Percentiles rank a stretch among this genome's conserved stretches.
phyloP scores from a whole-genome alignment of 2,113 vertebrate genomes.

The Lathamus discolor region DNA sequence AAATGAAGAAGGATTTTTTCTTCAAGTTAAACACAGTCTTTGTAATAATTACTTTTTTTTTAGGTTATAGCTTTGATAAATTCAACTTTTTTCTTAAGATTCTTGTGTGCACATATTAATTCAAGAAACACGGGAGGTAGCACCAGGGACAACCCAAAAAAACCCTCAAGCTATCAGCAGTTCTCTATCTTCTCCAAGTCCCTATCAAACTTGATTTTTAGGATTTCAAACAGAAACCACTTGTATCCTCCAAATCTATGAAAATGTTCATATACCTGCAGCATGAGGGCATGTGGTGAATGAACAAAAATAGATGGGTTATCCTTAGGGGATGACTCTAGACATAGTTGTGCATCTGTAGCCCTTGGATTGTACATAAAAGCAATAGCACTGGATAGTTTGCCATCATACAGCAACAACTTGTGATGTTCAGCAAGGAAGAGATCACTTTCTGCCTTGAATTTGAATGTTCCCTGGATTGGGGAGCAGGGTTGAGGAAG shows the following conservation, averaged over 20 bases:
- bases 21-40: not conserved
- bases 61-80: not conserved
- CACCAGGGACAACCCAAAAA: not conserved
- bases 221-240: not conserved
- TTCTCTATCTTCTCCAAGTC: not conserved
- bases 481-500: not conserved
- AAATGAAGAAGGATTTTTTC: not conserved
- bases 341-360: conserved; percentile 96
- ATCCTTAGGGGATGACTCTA: conserved; percentile 97
- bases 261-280: conserved; percentile 84
- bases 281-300: conserved; percentile 98
- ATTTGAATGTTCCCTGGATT: conserved; percentile 91
- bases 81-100: not conserved
- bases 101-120: not conserved
- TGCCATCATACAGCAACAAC: conserved; percentile 91
- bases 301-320: conserved; percentile 96
- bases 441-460: conserved; percentile 96
- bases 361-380: conserved; percentile 96
- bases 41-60: not conserved
- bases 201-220: not conserved
- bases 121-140: not conserved
- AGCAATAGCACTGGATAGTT: conserved; percentile 88
- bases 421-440: conserved; percentile 96
- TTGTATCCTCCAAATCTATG: not conserved
- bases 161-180: not conserved